phyloP scores from a whole-genome alignment of 2,888 invertebrate genomes.

The Mycogona germanica region DNA sequence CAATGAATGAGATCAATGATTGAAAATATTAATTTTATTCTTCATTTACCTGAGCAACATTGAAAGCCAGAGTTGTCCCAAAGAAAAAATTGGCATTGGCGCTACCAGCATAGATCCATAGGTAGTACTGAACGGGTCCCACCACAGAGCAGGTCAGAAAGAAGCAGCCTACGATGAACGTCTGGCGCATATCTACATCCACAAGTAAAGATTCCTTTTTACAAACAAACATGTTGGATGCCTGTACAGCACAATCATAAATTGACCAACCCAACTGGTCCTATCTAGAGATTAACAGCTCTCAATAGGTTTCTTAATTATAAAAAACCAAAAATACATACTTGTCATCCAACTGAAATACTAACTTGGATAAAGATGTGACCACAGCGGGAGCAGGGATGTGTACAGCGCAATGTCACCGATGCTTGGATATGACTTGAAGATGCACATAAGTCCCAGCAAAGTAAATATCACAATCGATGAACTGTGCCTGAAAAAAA shows the following conservation, averaged over 20 bases:
- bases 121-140: slow-evolving; percentile 91
- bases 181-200: slow-evolving; percentile 75
- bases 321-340: too few species aligned
- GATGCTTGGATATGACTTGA: slow-evolving; percentile 92
- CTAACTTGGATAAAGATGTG: slow-evolving; percentile 75
- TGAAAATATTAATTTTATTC: neutral
- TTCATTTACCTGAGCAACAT: slow-evolving; percentile 60
- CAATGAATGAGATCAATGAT: too few species aligned
- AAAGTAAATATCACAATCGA: slow-evolving; percentile 65
- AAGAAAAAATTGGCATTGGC: slow-evolving; percentile 99
- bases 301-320: too few species aligned
- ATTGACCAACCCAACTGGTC: too few species aligned
- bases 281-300: too few species aligned
- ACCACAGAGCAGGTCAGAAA: slow-evolving; percentile 77
- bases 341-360: slow-evolving; percentile 28
- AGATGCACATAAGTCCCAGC: slow-evolving; percentile 71
- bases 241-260: too few species aligned
- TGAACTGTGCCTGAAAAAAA: slow-evolving; percentile 45
- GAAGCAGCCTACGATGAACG: slow-evolving; percentile 82
- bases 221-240: too few species aligned
- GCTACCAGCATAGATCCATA: slow-evolving; percentile 96
- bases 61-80: slow-evolving; percentile 89
- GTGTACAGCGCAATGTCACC: slow-evolving; percentile 91
- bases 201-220: too few species aligned
- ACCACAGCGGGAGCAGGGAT: slow-evolving; percentile 81